Base-by-base conservation (phyloP, 2,797 vertebrate species). In the Liparis tanakae region DNA sequence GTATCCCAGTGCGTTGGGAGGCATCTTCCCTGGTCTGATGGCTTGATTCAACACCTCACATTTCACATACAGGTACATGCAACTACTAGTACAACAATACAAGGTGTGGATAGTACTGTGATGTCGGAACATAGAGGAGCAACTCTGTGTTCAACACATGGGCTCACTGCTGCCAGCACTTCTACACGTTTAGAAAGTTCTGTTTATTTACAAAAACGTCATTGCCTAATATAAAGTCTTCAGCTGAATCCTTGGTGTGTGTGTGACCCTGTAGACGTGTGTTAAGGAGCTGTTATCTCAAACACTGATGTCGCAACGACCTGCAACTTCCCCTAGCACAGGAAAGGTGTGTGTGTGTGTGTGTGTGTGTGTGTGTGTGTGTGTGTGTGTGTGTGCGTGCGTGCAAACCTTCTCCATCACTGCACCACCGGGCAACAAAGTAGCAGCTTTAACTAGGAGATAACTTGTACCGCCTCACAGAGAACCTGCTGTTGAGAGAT, bases 291-390 rank as follows among this genome's bases (percentile, higher is more conserved):
- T 87, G 72, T 87, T 84, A 84, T 88, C 87, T 89, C 74, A 72
- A 79, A 68, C 57, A 70, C 9, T 66, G 72, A 85, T 89, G 88
- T 90, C 56, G 80, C 88, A 92, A 90, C 57, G 18, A 88, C 78
- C 72, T 84, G 87, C 78, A 88, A 90, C 86, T 90, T 92, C 88
- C 82, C 78, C 65, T 54, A 7, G 10, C 70, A 81, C 75, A 79
- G 82, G 81, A 81, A 88, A 81, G 67, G 72, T 62, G 69, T 72
- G 30, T 70, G 25, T 30, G 34, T 8, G 17, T 62, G 22, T 33
- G 39, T 34, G 34, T 41, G 7, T 3, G 37, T 14, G 54, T 55
- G 44, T 60, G 61, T 66, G 69, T 72, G 30, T 66, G 25, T 30
- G 34, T 10, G n/a, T 56, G 33, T 36, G 18, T 44, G 8, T 3